These are phyloP conservation scores for Eleutherodactylus coqui DNA, from an alignment of 2,797 vertebrate species.

Conservation along the genomic window DNA sequence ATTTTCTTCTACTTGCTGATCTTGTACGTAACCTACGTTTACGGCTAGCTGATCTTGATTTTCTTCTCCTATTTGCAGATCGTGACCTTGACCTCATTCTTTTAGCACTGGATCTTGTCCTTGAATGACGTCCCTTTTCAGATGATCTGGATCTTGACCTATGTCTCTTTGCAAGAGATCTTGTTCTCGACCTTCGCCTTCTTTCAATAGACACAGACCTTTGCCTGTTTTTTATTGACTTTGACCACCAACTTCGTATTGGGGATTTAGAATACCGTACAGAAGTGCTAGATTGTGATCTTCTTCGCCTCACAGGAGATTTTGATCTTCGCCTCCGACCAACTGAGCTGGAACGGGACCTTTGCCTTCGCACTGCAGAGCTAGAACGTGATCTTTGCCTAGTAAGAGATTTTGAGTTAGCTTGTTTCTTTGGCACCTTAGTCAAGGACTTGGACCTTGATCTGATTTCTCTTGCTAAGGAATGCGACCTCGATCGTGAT, in stretches of 20 bases:
- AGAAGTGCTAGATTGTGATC: conserved; percentile 59
- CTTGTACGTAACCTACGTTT: conserved; percentile 7
- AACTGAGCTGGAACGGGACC: conserved; percentile 41
- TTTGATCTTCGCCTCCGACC: conserved; percentile 66
- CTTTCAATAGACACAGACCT: conserved; percentile 42
- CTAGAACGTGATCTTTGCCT: conserved; percentile 25
- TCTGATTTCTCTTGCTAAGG: conserved; percentile 8
- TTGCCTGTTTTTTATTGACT: conserved; percentile 54
- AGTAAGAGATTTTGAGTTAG: conserved; percentile 33
- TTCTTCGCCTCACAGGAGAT: conserved; percentile 58
- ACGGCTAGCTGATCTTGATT: conserved; percentile 36
- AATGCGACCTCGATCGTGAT: conserved; percentile 58
- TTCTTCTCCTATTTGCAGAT: conserved; percentile 68
- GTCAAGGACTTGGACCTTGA: conserved; percentile 51
- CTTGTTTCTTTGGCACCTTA: conserved; percentile 10
- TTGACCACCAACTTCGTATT: conserved; percentile 58
- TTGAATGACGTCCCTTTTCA: conserved; percentile 23
- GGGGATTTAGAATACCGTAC: conserved; percentile 53
- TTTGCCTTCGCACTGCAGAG: neutral
- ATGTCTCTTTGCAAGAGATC: conserved; percentile 20
- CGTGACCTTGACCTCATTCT: conserved; percentile 71
- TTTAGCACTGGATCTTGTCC: conserved; percentile 26
- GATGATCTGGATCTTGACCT: conserved; percentile 39
- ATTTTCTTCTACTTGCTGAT: conserved; percentile 24
- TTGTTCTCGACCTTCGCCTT: neutral